Base-by-base conservation (phyloP, 2,888 invertebrate species). In the Orchesella flavescens region DNA sequence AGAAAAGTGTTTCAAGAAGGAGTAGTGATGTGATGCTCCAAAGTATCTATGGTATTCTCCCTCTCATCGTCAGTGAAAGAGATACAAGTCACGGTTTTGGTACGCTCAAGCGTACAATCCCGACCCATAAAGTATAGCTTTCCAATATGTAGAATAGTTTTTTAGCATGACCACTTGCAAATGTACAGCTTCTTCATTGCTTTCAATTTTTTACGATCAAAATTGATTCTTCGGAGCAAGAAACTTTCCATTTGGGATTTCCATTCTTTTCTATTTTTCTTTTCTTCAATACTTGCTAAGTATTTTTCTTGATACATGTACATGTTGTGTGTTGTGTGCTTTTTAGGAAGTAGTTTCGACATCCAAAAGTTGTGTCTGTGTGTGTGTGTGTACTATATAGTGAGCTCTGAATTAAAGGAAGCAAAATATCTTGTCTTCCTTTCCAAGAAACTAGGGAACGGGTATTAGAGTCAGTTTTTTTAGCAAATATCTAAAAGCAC, bases 161-260 rank as follows among this genome's bases (percentile, higher is more conserved):
- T 59, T 59, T 21, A 59, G 3, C 24, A 34, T 63, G 63, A 63
- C 63, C 63, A 63, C 24, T 63, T 63, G 34, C 12, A 63, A 63
- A 63, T 59, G 17, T 34, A 46, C 19, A 23, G 46, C 61, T 34
- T 21, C 19, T 59, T 43, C 61, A 55, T 44, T 21, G 44, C 61
- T 44, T 59, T 66, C 63, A 24, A 75, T 53, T 63, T 69, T 69
- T 46, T 57, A 44, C 61, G 46, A 75, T 75, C 34, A 74, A 75
- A 75, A 75, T 75, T 75, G 75, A 75, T 75, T 75, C 75, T 46
- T 23, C 65, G 10, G 21, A 24, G 23, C 15, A 55, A 49, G 53
- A 75, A 75, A 49, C 55, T 75, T 75, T 75, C 73, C 55, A 55
- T 53, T 10, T 10, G 34, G 34, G 43, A 65, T 59, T 59, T 73